These are phyloP conservation scores for Helarctos malayanus DNA, from an alignment of 2,797 vertebrate genomes.

Conservation along the genomic window DNA sequence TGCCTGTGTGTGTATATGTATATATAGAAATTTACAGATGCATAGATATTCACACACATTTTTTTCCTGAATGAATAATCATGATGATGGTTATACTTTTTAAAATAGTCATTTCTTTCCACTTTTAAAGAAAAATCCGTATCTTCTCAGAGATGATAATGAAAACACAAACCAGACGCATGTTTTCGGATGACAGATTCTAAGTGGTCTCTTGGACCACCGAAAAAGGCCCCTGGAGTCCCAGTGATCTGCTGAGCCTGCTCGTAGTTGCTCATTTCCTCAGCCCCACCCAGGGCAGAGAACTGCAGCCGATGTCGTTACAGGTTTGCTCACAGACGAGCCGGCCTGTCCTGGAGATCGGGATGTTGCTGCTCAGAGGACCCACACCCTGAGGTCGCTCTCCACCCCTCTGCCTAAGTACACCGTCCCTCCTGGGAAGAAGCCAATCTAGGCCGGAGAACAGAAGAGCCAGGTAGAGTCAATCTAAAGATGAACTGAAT, in stretches of 20 bases:
- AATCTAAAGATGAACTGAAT: background rate
- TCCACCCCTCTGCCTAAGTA: background rate
- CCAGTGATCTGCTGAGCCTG: background rate
- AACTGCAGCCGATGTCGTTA: background rate
- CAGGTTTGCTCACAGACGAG: background rate
- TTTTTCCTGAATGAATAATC: slow-evolving; percentile 46
- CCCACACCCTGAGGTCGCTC: background rate
- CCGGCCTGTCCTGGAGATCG: background rate
- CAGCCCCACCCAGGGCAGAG: background rate
- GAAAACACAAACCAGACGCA: slow-evolving; percentile 48
- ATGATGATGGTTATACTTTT: background rate
- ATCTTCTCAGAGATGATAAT: slow-evolving; percentile 53
- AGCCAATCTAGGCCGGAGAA: background rate
- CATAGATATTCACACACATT: background rate
- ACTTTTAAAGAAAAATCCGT: slow-evolving; percentile 14
- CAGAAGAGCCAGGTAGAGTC: background rate
- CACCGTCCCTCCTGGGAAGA: background rate
- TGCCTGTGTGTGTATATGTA: background rate
- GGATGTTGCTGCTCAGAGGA: background rate
- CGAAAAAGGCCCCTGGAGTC: background rate
- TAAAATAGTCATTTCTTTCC: slow-evolving; percentile 20
- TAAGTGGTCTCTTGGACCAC: background rate
- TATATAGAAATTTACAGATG: background rate
- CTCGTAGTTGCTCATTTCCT: background rate
- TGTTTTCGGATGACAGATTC: slow-evolving; percentile 6